Evolutionary conservation across 2,888 invertebrate species (phyloP), one percentile per base, ranked within the genome.

Genomic region (Aphidoletes aphidimyza): DNA sequence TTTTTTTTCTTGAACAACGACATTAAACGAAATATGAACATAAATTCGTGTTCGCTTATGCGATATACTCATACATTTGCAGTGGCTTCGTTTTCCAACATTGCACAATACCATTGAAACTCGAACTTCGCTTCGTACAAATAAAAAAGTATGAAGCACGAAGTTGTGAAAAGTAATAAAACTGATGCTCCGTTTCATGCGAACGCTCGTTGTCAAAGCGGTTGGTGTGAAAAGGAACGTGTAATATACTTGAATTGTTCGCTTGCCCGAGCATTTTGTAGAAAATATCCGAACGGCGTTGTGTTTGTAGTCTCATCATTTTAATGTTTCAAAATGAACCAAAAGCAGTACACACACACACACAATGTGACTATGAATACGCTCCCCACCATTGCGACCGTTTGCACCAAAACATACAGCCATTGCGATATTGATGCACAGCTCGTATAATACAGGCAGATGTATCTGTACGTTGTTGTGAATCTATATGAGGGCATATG

Each of bases 391-490:
- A 1, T 17, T 30, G 69, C 14, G 30, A 69, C 34, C 8, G 14
- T 54, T 11, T 78, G n/a, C 78, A 78, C 78, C 78, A 81, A 81
- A 81, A 81, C 37, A 81, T n/a, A 81, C 81, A 81, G 81, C 81
- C 81, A 81, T 81, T 81, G 81, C 37, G 37, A 30, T 81, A 81
- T 81, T 81, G 81, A 81, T 81, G 37, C 81, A 81, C 69, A 69
- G 69, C 59, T 34, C 34, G 1, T 34, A 34, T 69, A 34, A 34
- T 34, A 3, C 26, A 34, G 1, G 30, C 30, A 69, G 8, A 54
- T 54, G 14, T 11, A 83, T 8, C 30, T 78, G 34, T 36, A n/a
- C n/a, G n/a, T n/a, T n/a, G n/a, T n/a, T n/a, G 8, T 54, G 54
- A 19, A 19, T 54, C 54, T 54, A n/a, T n/a, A n/a, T n/a, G n/a